Evolutionary conservation across 2,888 invertebrate species (phyloP), one percentile per base, ranked within the genome.

Genomic region (Julus scandinavius): DNA sequence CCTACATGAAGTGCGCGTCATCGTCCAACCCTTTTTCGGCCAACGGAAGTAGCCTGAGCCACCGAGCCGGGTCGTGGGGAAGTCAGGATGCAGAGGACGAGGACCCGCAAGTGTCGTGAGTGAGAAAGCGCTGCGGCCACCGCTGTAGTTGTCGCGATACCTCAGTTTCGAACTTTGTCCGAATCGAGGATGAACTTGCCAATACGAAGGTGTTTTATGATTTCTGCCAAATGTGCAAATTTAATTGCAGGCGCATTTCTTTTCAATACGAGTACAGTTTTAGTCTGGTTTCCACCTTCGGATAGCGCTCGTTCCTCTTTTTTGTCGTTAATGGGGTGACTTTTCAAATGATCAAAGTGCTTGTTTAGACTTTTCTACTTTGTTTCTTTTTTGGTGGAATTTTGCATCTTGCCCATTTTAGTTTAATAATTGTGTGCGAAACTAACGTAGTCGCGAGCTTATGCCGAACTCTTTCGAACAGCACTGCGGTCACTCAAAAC

Each of bases 31-130:
- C 54, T 9, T 49, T 41, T 11, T 58, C 54, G 38, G 54, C 2
- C 54, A 58, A 9, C 54, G 87, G 50, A 15, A 54, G 20, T 29
- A 29, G 13, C 87, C 29, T 49, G 87, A 50, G 11, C 40, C 29
- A 58, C 87, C 20, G 63, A n/a, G 11, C 63, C 40, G 58, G 58
- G 9, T 87, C 87, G 7, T 87, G 41, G 49, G 87, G 87, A 20
- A 87, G 87, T 29, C 87, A 87, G 87, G 87, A 87, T 13, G 63
- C 54, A 1, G 87, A 87, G 11, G 87, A 87, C 49, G 54, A 87
- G 11, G 87, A 87, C 38, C 87, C 87, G 7, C 85, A 80, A 38
- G 80, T 80, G 11, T 80, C 80, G 80, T 80, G 80, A 80, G 80
- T 80, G 29, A 20, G 20, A 7, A 13, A 5, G 29, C 29, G 15